Percentiles rank a stretch among this genome's conserved stretches.
phyloP scores from a whole-genome alignment of 2,113 vertebrate genomes.

The Podilymbus podiceps region DNA sequence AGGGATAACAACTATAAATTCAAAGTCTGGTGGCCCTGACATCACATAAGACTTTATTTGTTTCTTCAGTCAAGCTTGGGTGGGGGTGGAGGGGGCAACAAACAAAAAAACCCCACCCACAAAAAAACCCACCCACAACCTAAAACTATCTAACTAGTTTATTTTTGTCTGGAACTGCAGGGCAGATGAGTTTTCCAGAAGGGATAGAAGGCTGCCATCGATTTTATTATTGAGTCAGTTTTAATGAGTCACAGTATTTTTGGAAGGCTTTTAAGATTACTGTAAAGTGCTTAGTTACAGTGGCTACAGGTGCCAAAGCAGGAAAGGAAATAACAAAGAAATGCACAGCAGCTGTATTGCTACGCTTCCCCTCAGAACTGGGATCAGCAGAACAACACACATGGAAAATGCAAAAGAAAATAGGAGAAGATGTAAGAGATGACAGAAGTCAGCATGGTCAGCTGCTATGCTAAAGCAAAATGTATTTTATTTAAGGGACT shows the following conservation, averaged over 20 bases:
- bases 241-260: conserved; percentile 71
- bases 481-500: conserved; percentile 25
- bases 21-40: neutral
- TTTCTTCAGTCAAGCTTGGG: neutral
- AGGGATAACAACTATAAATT: neutral
- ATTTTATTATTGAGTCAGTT: conserved; percentile 70
- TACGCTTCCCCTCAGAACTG: conserved; percentile 51
- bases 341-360: conserved; percentile 60
- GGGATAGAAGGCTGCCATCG: conserved; percentile 51
- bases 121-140: neutral
- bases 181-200: conserved; percentile 62
- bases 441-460: conserved; percentile 61
- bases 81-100: neutral
- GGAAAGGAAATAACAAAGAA: conserved; percentile 61
- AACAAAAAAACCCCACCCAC: neutral
- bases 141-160: neutral
- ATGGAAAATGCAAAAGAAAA: conserved; percentile 36
- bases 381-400: conserved; percentile 57
- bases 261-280: conserved; percentile 69
- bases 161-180: conserved; percentile 56
- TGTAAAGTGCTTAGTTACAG: conserved; percentile 70
- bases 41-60: neutral
- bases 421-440: conserved; percentile 54
- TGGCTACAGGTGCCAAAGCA: conserved; percentile 68
- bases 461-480: conserved; percentile 14